A percentile compares a stretch with the other conserved stretches of the same genome.
Evolutionary conservation across 2,113 vertebrate species (phyloP).

Genomic region (Hiodon alosoides): DNA sequence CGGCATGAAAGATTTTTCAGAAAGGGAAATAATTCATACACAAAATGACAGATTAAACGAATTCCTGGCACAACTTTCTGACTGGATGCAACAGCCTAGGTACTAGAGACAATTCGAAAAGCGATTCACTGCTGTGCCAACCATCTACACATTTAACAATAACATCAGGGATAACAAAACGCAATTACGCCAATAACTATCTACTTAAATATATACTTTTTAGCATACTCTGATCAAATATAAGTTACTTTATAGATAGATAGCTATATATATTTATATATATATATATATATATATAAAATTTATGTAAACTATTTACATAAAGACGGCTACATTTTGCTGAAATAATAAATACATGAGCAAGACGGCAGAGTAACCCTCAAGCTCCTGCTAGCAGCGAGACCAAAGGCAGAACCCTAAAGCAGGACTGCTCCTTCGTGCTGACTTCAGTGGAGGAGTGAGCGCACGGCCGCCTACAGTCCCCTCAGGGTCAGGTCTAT

Average conservation of each 20-base stretch:
- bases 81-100: constrained; percentile 48
- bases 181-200: constrained; percentile 57
- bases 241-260: constrained; percentile 67
- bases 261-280: constrained; percentile 55
- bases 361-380: constrained; percentile 39
- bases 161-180: constrained; percentile 44
- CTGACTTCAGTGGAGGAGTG: background rate
- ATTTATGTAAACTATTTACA: constrained; percentile 68
- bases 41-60: constrained; percentile 40
- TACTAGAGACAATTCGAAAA: constrained; percentile 57
- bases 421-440: background rate
- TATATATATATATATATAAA: constrained; percentile 53
- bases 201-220: constrained; percentile 60
- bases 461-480: background rate
- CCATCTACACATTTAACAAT: constrained; percentile 54
- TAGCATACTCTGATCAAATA: constrained; percentile 60
- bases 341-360: constrained; percentile 58
- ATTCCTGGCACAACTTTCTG: constrained; percentile 42
- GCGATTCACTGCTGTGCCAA: constrained; percentile 57
- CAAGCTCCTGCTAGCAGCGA: background rate
- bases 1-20: constrained; percentile 29
- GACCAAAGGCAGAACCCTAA: background rate
- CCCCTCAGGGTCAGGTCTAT: background rate
- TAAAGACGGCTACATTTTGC: constrained; percentile 47
- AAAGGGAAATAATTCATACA: constrained; percentile 27